These are phyloP conservation scores for Rhegmatorhina hoffmannsi DNA, from an alignment of 2,113 vertebrate genomes.

Conservation along the genomic window DNA sequence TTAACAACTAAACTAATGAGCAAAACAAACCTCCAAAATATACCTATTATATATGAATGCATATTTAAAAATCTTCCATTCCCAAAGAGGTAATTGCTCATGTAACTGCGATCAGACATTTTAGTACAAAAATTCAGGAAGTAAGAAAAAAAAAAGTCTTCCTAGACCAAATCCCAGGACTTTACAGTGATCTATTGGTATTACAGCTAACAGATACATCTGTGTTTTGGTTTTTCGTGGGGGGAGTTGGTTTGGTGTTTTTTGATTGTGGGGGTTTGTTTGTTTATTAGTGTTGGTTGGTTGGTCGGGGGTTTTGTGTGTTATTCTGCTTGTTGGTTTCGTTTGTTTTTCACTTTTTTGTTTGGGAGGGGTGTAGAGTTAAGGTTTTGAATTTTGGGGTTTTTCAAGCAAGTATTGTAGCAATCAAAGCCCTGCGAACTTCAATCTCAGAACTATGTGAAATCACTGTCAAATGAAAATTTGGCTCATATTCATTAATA, in stretches of 20 bases:
- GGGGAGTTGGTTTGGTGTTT: too few species aligned
- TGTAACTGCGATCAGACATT: not conserved
- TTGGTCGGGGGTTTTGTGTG: not conserved
- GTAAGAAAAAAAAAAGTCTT: not conserved
- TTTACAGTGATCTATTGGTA: not conserved
- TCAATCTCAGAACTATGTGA: not conserved
- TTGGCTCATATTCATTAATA: not conserved
- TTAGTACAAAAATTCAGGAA: not conserved
- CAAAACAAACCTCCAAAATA: not conserved
- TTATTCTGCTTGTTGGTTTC: not conserved
- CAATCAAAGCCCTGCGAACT: not conserved
- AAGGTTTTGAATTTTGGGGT: accelerated
- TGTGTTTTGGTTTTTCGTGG: not conserved
- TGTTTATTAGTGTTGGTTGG: not conserved
- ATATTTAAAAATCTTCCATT: not conserved
- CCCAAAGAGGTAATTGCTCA: not conserved
- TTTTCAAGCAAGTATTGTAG: not conserved
- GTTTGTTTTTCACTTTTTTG: not conserved
- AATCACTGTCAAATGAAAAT: not conserved
- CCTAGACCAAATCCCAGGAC: not conserved
- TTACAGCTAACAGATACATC: accelerated
- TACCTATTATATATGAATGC: not conserved
- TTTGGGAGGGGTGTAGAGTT: not conserved
- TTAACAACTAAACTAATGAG: not conserved
- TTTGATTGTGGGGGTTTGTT: not conserved